Base-by-base conservation (phyloP, 2,888 invertebrate species). In the Ennomos fuscantarius region DNA sequence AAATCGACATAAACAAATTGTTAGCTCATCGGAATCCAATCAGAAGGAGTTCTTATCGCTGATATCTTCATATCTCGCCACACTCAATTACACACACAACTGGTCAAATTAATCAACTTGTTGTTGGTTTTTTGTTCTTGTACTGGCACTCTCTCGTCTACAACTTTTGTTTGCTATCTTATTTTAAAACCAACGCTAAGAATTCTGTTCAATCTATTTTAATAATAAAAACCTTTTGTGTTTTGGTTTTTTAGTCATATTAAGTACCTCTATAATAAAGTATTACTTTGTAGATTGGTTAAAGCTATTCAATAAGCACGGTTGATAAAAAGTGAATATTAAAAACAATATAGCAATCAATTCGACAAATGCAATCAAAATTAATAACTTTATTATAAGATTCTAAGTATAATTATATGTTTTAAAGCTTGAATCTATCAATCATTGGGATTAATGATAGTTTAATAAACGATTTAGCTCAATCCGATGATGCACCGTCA, bases 11-110 rank as follows among this genome's bases (percentile, higher is more conserved):
- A 79, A 80, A 83, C 79, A 80, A 84, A 85, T 86, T 84, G 82
- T 83, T 71, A 78, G 76, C 71, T 79, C 81, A 86, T 84, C 82
- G 78, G 70, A 72, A 79, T 76, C 78, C 82, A 86, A 90, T 90
- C 87, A 80, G 75, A 81, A 79, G 65, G 64, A 81, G 84, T 86
- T 87, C 75, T 73, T 69, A 68, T 59, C 66, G 67, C 76, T 80
- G 85, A 88, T 86, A 88, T 86, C 83, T 88, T 82, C 74, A 84
- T 86, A 82, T 81, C 76, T 75, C 63, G 66, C 68, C 69, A 74
- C 76, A 75, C 76, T 78, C 78, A 73, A 82, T 82, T 78, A 80
- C 73, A 68, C 63, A 60, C 58, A 63, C 70, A 64, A 72, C 68
- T 73, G 68, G 63, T 75, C 79, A 78, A 81, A 83, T 81, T 81